Evolutionary conservation across 1,140 invertebrate genomes (phyloP), one percentile per base, ranked within the genome.

Genomic region (Aphelinus atriplicis): DNA sequence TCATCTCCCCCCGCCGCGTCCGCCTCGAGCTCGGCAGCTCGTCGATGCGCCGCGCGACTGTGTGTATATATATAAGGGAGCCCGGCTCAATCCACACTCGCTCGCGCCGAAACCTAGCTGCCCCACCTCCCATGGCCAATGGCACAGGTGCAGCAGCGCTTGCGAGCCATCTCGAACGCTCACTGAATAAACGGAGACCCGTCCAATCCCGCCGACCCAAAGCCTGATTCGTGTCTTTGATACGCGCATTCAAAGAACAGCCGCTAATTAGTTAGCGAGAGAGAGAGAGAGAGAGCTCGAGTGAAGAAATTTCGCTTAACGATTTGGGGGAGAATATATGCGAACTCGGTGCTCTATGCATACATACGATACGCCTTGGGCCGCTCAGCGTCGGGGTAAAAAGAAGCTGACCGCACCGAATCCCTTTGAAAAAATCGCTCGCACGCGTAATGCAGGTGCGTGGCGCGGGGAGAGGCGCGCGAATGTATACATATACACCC

Each of bases 381-480:
- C 57, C 57, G 57, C 4, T 26, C n/a, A 58, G 10, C 26, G 4
- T 58, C n/a, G 26, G 47, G n/a, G 7, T 60, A 60, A 60, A 60
- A 57, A 43, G 5, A 60, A 60, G 58, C 10, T 43, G 42, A 6
- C 9, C 5, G 42, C 58, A 9, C 2, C 3, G 58, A 26, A 26
- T 47, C 4, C n/a, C 56, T 69, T 69, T 10, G 43, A 69, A 69
- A 69, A 60, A 69, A 60, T 50, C 46, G 10, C 47, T 43, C 58
- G 42, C 26, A 26, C 26, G 26, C 26, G 26, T 26, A 26, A 26
- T 26, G 26, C 26, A 26, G 26, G 26, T 26, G 26, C 58, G 58
- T 43, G 57, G 57, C 58, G 42, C 42, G 9, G 26, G 26, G 26
- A 26, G 42, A 60, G 4, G 26, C n/a, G n/a, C 7, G 46, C 43